Base-by-base conservation (phyloP, 2,113 vertebrate species). In the Lipotes vexillifer region DNA sequence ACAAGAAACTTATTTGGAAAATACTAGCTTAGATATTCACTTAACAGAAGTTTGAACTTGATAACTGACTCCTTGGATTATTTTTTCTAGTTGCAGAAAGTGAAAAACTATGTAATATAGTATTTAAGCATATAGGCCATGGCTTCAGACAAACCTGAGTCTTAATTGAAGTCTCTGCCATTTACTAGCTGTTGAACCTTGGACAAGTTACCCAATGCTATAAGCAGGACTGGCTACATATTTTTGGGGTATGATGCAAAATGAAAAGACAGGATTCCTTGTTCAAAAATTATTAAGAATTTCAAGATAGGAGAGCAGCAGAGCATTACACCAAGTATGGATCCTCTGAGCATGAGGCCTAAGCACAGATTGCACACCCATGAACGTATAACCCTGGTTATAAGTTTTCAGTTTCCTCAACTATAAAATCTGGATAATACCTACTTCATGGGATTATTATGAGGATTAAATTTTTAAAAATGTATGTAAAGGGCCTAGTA, bases 1-100 rank as follows among this genome's bases (percentile, higher is more conserved):
- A 68, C 13, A 20, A 52, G 85, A 89, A 23, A 18, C 49, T 86
- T 52, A 66, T 41, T 87, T 89, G 80, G 59, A 38, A 93, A 96
- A 90, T 94, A 27, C 49, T 92, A 36, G 18, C 7, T 44, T 95
- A 84, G 71, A 74, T 41, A 88, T 90, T 97, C 41, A 88, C 63
- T 74, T 93, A 88, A 80, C 25, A 74, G 55, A 91, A 84, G 6
- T 88, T 93, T 78, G 23, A 91, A 87, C 18, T 84, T 71, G 65
- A 81, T 93, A 46, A 90, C 65, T 57, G 75, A 93, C 41, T 71
- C 44, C 20, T 65, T 91, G 69, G 29, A 27, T 72, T 95, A 65
- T 46, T 95, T 93, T 63, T 95, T 83, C 61, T 88, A 63, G 36
- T 82, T 95, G 38, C 18, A 93, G 49, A 88, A 88, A 55, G 12